These are phyloP conservation scores for Mystacornis crossleyi DNA, from an alignment of 2,113 vertebrate genomes.

Conservation along the genomic window DNA sequence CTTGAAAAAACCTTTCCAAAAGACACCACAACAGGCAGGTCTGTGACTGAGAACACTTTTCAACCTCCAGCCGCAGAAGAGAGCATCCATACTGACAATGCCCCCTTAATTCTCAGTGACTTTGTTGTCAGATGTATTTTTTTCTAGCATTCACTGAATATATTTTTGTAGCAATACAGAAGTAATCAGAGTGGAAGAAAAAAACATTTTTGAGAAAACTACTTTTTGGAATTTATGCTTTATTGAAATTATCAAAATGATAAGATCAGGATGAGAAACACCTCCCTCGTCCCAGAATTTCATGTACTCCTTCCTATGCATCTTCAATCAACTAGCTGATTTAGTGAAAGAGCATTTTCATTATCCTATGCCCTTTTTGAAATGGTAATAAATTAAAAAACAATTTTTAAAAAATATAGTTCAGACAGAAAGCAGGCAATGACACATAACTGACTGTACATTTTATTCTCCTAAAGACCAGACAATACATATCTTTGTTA, in stretches of 20 bases:
- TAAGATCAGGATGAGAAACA: not conserved
- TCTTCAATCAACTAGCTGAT: not conserved
- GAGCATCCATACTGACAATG: not conserved
- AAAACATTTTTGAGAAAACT: not conserved
- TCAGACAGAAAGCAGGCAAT: not conserved
- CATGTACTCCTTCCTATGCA: not conserved
- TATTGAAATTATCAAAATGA: not conserved
- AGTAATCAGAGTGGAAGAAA: not conserved
- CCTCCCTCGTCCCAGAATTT: not conserved
- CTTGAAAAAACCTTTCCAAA: too few species aligned
- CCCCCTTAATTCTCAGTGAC: not conserved
- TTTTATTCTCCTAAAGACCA: not conserved
- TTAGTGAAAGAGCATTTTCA: not conserved
- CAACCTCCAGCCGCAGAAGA: not conserved
- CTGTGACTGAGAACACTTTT: not conserved
- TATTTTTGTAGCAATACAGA: not conserved
- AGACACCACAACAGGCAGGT: too few species aligned
- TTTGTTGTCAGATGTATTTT: not conserved
- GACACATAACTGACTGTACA: not conserved
- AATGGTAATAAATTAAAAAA: not conserved
- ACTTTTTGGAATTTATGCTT: not conserved
- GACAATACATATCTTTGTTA: not conserved
- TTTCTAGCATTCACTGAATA: not conserved
- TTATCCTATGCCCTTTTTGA: not conserved
- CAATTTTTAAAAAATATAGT: fast-evolving